phyloP scores from a whole-genome alignment of 2,888 invertebrate species.

The Periphyllus acericola region DNA sequence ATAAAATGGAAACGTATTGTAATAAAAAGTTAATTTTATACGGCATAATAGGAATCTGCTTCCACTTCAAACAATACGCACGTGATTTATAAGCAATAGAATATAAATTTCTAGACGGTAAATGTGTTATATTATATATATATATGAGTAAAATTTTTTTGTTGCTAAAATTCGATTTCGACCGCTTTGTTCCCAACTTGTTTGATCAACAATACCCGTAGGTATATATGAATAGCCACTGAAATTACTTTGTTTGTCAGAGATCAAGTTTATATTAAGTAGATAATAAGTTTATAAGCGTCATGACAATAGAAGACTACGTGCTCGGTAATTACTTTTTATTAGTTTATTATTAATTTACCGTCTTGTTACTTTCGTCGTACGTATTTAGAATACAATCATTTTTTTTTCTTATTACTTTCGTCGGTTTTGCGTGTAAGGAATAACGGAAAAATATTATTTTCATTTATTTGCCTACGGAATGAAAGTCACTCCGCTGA shows the following conservation, averaged over 20 bases:
- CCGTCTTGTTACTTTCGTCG: background rate
- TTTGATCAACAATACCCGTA: background rate
- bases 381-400: background rate
- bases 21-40: background rate
- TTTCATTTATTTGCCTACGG: background rate
- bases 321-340: background rate
- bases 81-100: background rate
- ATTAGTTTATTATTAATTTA: background rate
- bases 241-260: background rate
- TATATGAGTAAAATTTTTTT: constrained; percentile 38
- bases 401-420: background rate
- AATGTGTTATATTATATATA: background rate
- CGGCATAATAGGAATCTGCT: background rate
- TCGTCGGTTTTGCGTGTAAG: background rate
- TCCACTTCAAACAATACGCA: background rate
- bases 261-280: background rate
- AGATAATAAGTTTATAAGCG: too few relatives aligned
- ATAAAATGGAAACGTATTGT: background rate
- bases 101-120: background rate
- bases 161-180: background rate
- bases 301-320: background rate
- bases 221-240: background rate
- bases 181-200: background rate
- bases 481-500: background rate
- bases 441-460: background rate